phyloP scores from a whole-genome alignment of 2,888 invertebrate species.

The Platycnemis pennipes region DNA sequence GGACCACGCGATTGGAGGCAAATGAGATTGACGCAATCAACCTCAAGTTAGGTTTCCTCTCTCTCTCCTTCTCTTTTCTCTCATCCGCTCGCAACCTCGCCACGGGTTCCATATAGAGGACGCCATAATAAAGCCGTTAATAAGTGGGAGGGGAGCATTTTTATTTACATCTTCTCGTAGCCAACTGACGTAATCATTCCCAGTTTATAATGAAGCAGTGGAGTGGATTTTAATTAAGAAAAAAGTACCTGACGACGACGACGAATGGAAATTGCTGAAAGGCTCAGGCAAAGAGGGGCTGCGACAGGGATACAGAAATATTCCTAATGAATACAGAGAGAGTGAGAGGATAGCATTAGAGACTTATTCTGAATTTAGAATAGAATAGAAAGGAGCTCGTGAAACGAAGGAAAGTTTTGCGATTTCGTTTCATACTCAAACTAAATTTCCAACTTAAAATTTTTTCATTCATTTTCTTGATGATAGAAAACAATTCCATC shows the following conservation, averaged over 20 bases:
- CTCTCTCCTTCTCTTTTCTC: background rate
- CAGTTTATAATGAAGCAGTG: slow-evolving; percentile 44
- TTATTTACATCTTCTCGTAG: slow-evolving; percentile 28
- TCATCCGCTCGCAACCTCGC: background rate
- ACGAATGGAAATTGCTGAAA: slow-evolving; percentile 17
- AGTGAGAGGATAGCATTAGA: background rate
- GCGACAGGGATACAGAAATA: slow-evolving; percentile 32
- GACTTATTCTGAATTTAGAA: background rate
- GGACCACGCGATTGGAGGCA: slow-evolving; percentile 29
- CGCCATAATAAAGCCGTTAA: slow-evolving; percentile 26
- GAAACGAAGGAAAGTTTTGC: background rate
- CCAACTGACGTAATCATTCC: slow-evolving; percentile 36
- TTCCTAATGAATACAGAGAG: slow-evolving; percentile 23
- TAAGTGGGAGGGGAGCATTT: background rate
- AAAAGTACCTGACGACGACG: slow-evolving; percentile 2
- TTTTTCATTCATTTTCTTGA: too few species aligned
- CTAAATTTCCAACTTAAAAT: too few species aligned
- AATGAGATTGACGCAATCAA: slow-evolving; percentile 36
- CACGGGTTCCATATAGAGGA: slow-evolving; percentile 5
- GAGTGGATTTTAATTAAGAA: slow-evolving; percentile 51
- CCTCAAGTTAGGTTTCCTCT: slow-evolving; percentile 10
- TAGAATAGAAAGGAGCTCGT: background rate
- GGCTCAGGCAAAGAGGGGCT: background rate
- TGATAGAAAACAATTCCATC: too few species aligned
- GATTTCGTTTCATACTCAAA: too few species aligned